Evolutionary conservation across 2,113 vertebrate genomes (phyloP), one percentile per base, ranked within the genome.

Genomic region (Oreotrochilus melanogaster): DNA sequence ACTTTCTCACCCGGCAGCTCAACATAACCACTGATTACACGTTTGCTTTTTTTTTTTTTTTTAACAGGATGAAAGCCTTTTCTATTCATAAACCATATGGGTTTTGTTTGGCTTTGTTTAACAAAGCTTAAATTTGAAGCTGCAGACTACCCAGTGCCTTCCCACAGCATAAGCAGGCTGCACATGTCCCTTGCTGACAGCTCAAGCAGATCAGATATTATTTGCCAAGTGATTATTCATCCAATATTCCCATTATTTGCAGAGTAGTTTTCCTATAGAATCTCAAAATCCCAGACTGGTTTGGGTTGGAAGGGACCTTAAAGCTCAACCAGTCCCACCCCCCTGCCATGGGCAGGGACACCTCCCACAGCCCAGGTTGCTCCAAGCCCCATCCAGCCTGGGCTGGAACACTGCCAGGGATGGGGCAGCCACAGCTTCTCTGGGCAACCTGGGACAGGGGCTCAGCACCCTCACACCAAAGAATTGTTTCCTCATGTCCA

Each of bases 141-240:
- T 92, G 87, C 93, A 95, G 73, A 60, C 91, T 89, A 88, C 71
- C 54, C 93, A 37, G 58, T 23, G 76, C 84, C 78, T 87, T 89
- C 81, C 61, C 87, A 67, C 69, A 42, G 76, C 89, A 80, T 51
- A 86, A 1, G 5, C 75, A 90, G 64, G 87, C 92, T 78, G 89
- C 89, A 69, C 72, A 84, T 60, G 18, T 75, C 72, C 79, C 87
- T 86, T 5, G 65, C 83, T 81, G 91, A 58, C 79, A 93, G 76
- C 79, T 92, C 93, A 28, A 48, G 84, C 89, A 85, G 61, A 81
- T 89, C 93, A 92, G 62, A 42, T 83, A 57, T 85, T 89, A 69
- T 96, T 91, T 95, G 89, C 95, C 61, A 93, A 82, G 78, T 73
- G 84, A 91, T 93, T 95, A 94, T 97, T 91, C 94, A 94, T 82